Percentiles rank a stretch among this genome's conserved stretches.
Evolutionary conservation across 2,113 vertebrate species (phyloP).

Genomic region (Pelodiscus sinensis): DNA sequence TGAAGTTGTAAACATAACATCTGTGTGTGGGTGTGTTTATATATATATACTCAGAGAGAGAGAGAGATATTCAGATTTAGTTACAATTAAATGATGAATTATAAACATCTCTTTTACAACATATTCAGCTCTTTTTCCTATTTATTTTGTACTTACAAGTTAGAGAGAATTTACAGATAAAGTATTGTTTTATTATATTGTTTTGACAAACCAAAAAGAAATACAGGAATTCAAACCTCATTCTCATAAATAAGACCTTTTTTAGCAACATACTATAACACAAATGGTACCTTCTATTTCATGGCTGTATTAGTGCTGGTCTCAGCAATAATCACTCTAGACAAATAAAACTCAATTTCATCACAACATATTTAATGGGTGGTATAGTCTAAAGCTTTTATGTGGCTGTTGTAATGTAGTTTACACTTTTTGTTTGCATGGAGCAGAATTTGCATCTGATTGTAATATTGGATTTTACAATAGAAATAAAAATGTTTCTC

Average conservation of each 20-base stretch:
- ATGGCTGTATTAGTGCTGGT: background rate
- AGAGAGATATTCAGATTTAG: background rate
- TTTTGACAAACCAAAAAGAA: background rate
- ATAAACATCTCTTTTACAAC: background rate
- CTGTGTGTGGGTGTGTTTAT: no score
- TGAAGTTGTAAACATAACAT: background rate
- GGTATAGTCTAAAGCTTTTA: background rate
- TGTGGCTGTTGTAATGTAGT: background rate
- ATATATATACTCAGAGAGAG: no score
- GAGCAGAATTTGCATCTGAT: background rate
- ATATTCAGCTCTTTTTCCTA: background rate
- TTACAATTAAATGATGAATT: background rate
- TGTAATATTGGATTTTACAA: background rate
- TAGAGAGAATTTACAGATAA: background rate
- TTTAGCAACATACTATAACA: background rate
- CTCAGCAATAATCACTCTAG: background rate
- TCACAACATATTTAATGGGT: background rate
- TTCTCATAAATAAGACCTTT: background rate
- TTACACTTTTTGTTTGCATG: background rate
- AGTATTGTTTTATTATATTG: background rate
- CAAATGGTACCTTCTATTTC: background rate
- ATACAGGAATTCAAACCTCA: background rate
- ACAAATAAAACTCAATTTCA: slow-evolving; percentile 10
- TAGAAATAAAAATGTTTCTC: background rate
- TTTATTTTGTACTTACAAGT: background rate